phyloP scores from a whole-genome alignment of 2,113 vertebrate species.

The Rhinopomastus cyanomelas region DNA sequence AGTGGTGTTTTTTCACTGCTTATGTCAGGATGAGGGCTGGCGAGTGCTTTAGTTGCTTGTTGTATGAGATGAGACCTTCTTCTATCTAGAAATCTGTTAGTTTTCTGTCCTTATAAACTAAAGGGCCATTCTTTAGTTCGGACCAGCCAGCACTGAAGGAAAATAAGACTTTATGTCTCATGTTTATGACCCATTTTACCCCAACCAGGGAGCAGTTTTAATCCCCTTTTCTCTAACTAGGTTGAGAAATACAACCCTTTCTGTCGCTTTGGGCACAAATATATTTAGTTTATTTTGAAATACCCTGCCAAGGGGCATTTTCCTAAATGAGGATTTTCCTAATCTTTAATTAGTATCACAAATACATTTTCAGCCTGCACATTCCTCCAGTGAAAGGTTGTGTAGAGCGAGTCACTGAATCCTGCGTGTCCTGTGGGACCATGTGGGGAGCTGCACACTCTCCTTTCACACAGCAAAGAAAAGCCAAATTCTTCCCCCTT shows the following conservation, averaged over 20 bases:
- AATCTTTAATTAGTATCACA: constrained; percentile 48
- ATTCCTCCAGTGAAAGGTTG: background rate
- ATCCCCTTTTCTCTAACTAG: background rate
- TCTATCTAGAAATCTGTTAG: background rate
- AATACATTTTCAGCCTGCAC: constrained; percentile 11
- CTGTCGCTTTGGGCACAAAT: background rate
- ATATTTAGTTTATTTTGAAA: background rate
- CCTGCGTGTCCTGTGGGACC: constrained; percentile 8
- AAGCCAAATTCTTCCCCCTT: background rate
- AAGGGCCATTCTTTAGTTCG: background rate
- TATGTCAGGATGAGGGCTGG: background rate
- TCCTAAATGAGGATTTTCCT: constrained; percentile 26
- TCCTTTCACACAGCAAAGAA: constrained; percentile 52
- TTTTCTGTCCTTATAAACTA: background rate
- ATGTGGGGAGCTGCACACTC: background rate
- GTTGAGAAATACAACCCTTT: background rate
- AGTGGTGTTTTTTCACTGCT: background rate
- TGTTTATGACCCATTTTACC: background rate
- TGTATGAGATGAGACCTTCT: background rate
- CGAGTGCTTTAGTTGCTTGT: background rate
- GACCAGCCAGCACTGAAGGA: background rate
- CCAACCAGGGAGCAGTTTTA: background rate
- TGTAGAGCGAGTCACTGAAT: background rate
- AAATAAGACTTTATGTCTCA: background rate
- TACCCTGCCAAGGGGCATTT: background rate